Conservation (phyloP, 1,140 invertebrate genomes). For the Rhyzopertha dominica region DNA sequence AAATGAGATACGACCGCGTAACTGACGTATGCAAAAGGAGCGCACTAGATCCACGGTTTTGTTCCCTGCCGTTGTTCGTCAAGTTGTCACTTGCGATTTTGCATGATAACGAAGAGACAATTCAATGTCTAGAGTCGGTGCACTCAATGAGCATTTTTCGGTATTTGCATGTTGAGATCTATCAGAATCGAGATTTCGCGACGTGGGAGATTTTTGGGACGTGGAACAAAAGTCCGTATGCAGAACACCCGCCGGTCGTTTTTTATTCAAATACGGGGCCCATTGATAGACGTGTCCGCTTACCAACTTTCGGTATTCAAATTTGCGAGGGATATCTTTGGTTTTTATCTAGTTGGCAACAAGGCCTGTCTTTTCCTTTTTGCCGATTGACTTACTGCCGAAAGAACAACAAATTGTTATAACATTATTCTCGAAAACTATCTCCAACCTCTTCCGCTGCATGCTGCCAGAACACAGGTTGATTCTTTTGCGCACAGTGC, state of each 20-base stretch:
- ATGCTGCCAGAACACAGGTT: too few species aligned
- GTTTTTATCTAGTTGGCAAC: constrained; percentile 33
- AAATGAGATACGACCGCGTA: too few species aligned
- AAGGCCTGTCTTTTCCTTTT: constrained; percentile 28
- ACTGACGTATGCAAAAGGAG: too few species aligned
- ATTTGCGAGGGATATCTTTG: constrained; percentile 26
- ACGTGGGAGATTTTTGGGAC: constrained; percentile 31
- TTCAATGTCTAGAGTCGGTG: constrained; percentile 22
- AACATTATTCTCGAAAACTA: too few species aligned
- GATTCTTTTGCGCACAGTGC: too few species aligned
- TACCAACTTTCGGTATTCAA: constrained; percentile 28
- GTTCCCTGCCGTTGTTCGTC: constrained; percentile 21
- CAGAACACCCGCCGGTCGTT: constrained; percentile 21
- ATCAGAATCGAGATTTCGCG: constrained; percentile 22
- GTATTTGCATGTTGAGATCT: constrained; percentile 31
- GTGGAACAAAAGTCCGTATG: constrained; percentile 24
- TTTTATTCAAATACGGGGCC: constrained; percentile 30
- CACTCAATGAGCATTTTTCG: constrained; percentile 21
- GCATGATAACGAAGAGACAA: constrained; percentile 22
- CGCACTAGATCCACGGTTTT: too few species aligned
- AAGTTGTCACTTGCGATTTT: constrained; percentile 27
- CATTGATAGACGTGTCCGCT: constrained; percentile 35
- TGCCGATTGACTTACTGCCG: constrained; percentile 33
- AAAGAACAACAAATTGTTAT: constrained; percentile 37
- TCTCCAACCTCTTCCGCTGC: too few species aligned